These are phyloP conservation scores for Diogma glabrata DNA, from an alignment of 2,888 invertebrate genomes.

Conservation along the genomic window DNA sequence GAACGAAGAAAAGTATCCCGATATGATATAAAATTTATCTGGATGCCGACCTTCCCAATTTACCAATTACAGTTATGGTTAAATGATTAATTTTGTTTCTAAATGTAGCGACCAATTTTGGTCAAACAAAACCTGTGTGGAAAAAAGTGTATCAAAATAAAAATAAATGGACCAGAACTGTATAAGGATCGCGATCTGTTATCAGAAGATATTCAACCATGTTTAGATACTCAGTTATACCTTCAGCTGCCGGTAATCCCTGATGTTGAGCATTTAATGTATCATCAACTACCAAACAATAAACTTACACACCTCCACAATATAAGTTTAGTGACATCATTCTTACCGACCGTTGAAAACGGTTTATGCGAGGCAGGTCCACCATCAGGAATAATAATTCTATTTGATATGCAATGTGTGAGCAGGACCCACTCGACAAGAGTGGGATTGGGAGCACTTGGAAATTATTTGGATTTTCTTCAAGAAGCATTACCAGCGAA, in stretches of 20 bases:
- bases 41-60: conserved; percentile 11
- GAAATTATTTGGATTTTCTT: conserved; percentile 52
- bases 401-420: conserved; percentile 57
- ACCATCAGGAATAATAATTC: conserved; percentile 49
- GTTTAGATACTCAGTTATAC: conserved; percentile 42
- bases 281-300: conserved; percentile 45
- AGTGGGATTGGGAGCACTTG: conserved; percentile 44
- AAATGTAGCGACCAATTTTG: conserved; percentile 17
- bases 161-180: conserved; percentile 48
- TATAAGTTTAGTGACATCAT: conserved; percentile 46
- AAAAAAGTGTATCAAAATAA: conserved; percentile 47
- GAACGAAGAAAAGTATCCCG: conserved; percentile 10
- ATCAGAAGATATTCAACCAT: conserved; percentile 32
- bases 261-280: conserved; percentile 48
- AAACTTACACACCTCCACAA: conserved; percentile 47
- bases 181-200: conserved; percentile 45
- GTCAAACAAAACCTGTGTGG: conserved; percentile 25
- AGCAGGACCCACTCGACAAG: conserved; percentile 46
- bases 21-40: conserved; percentile 15
- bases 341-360: conserved; percentile 47
- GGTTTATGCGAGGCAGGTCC: conserved; percentile 47
- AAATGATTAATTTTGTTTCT: conserved; percentile 19
- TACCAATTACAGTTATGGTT: conserved; percentile 16
- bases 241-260: conserved; percentile 45
- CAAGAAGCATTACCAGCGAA: conserved; percentile 58